Evolutionary conservation across 2,797 vertebrate genomes (phyloP), one percentile per base, ranked within the genome.

Genomic region (Peromyscus nudipes): DNA sequence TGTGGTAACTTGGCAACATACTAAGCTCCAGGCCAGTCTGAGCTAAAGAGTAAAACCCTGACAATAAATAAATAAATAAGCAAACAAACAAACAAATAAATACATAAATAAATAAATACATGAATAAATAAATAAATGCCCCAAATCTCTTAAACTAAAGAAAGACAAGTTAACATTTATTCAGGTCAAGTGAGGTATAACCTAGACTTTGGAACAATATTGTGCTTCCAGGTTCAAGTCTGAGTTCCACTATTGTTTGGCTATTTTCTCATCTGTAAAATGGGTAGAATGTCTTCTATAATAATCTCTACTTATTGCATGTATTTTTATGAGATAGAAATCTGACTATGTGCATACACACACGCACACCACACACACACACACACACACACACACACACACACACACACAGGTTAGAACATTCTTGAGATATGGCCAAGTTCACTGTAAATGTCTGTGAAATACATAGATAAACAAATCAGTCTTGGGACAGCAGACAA

Each of bases 231-330:
- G n/a, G n/a, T 81, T 94, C 77, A 75, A 29, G 34, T 73, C 46
- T 73, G 67, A 91, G 37, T 73, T 92, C 57, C 8, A 16, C 21
- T n/a, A 17, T 52, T 4, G 9, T 21, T 29, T 64, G 40, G n/a
- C 64, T 91, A 14, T 60, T 75, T 89, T 94, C 34, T 91, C 52
- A 11, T 49, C 75, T 92, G 34, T 92, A 73, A 93, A 94, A 91
- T 88, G 69, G 55, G 55, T 71, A 49, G 37, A 84, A 31, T 57
- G 83, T 10, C 43, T 84, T 73, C 14, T 49, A 37, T 55, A 19
- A 46, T 84, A 76, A 43, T 73, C n/a, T 92, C 43, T 52, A 34
- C 40, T 89, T 92, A 75, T 6, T 25, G 0, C 17, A 90, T 57
- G 27, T 34, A 29, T 64, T 82, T 65, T 82, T 71, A 87, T 49